phyloP scores from a whole-genome alignment of 2,797 vertebrate species.

The Microchirus variegatus region DNA sequence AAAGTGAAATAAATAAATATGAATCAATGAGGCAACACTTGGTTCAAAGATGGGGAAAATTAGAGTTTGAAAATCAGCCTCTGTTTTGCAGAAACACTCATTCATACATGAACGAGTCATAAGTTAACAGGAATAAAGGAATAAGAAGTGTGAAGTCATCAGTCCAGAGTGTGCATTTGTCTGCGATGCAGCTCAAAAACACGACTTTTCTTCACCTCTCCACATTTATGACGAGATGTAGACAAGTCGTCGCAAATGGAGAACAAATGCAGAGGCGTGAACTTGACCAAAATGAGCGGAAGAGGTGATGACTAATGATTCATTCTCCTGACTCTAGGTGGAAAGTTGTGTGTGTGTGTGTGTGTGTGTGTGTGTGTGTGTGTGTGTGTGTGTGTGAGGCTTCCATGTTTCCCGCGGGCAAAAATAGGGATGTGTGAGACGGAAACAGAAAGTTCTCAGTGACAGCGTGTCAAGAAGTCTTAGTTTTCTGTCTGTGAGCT shows the following conservation, averaged over 20 bases:
- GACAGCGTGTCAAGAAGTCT: constrained; percentile 26
- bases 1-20: constrained; percentile 73
- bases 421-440: constrained; percentile 18
- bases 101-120: background rate
- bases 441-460: constrained; percentile 14
- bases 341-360: constrained; percentile 33
- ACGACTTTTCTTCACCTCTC: background rate
- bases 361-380: background rate
- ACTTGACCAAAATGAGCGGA: constrained; percentile 36
- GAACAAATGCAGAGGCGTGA: constrained; percentile 32
- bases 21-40: constrained; percentile 64
- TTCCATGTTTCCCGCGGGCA: constrained; percentile 8
- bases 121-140: too few relatives aligned
- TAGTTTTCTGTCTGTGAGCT: background rate
- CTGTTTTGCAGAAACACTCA: constrained; percentile 17
- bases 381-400: background rate
- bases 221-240: background rate
- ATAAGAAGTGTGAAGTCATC: background rate
- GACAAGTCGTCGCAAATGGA: constrained; percentile 38
- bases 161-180: background rate
- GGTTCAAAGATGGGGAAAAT: constrained; percentile 63
- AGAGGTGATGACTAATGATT: constrained; percentile 49
- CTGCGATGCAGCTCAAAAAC: background rate
- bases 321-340: constrained; percentile 18
- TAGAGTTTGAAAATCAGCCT: constrained; percentile 17